Base-by-base conservation (phyloP, 2,888 invertebrate genomes). In the Hydrotaea diabolus region DNA sequence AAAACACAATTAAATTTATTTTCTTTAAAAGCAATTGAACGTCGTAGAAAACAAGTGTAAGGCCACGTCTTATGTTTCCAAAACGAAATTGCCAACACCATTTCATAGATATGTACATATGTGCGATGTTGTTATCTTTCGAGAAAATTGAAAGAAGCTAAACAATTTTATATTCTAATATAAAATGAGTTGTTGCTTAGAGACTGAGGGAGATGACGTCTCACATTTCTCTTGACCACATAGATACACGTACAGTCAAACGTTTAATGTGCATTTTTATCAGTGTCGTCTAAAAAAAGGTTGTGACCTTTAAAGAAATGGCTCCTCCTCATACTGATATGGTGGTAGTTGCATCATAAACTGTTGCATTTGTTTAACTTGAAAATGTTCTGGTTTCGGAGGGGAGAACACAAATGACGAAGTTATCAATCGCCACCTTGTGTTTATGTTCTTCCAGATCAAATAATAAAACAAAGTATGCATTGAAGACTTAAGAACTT, bases 51-150 rank as follows among this genome's bases (percentile, higher is more conserved):
- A 59, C 26, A 13, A 21, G 11, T 21, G 7, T 59, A 26, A 59
- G n/a, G 71, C 71, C 71, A 71, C 71, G 71, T 71, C 69, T 69
- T 69, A 13, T 31, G 31, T 31, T 31, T 31, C 31, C 31, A 31
- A 31, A n/a, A 4, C 3, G 31, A 31, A 2, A 7, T 31, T 31
- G 31, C 2, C 31, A 15, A 15, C n/a, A 15, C 15, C 17, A n/a
- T 71, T 23, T 49, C 13, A 23, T 13, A 69, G 69, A 46, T 43
- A 43, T 43, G 13, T 43, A 21, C 0, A n/a, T n/a, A n/a, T n/a
- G n/a, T 23, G 23, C 7, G 31, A 7, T 31, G 31, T 2, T 26
- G 53, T 69, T 46, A 69, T 69, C 43, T 71, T 71, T 71, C 23
- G 46, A 26, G n/a, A n/a, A n/a, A n/a, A n/a, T n/a, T n/a, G n/a